These are phyloP conservation scores for Microctonus hyperodae DNA, from an alignment of 2,888 invertebrate genomes.

Conservation along the genomic window DNA sequence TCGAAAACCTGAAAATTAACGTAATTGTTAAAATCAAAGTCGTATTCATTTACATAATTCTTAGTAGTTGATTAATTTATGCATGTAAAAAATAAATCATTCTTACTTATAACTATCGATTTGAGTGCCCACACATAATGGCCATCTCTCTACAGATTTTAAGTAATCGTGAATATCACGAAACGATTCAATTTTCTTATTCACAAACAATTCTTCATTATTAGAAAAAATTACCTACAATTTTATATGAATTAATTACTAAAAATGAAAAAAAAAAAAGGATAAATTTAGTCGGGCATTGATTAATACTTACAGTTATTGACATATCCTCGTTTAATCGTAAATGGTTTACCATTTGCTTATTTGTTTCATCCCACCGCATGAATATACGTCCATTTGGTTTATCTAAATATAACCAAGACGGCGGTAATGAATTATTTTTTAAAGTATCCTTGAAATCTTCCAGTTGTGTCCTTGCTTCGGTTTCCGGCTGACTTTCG, in stretches of 20 bases:
- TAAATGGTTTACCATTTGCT: neutral
- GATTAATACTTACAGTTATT: neutral
- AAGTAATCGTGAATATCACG: neutral
- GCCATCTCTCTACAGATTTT: neutral
- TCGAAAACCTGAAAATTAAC: conserved; percentile 10
- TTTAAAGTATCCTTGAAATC: neutral
- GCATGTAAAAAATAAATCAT: neutral
- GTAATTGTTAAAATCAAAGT: neutral
- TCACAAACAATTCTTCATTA: neutral
- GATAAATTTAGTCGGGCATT: too few relatives aligned
- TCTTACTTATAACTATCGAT: neutral
- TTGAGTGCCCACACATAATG: neutral
- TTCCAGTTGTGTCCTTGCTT: neutral
- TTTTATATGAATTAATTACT: neutral
- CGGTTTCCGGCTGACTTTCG: neutral
- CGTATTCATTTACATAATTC: neutral
- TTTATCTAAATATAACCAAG: neutral
- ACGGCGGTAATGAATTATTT: neutral
- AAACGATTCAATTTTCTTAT: neutral
- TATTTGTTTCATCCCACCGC: neutral
- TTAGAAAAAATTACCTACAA: neutral
- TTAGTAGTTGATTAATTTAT: neutral
- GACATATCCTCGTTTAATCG: neutral
- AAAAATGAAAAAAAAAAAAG: too few relatives aligned
- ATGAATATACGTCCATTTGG: neutral